Base-by-base conservation (phyloP, 2,113 vertebrate genomes). In the Myotis lucifugus region DNA sequence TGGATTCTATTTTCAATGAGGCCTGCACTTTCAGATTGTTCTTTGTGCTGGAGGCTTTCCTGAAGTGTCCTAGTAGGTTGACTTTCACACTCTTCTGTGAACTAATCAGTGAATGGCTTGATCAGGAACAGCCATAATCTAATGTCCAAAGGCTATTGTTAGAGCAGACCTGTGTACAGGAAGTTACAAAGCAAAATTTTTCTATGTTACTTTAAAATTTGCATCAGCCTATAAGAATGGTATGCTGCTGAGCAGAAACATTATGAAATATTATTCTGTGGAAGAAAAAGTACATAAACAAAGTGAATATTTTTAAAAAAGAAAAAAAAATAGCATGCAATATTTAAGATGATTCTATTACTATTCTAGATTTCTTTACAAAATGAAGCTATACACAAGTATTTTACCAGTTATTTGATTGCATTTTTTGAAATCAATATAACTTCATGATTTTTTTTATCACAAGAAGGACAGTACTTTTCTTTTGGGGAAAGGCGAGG, bases 131-230 rank as follows among this genome's bases (percentile, higher is more conserved):
- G 48, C 11, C 59, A 54, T 3, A 23, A 32, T 74, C 87, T 6
- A 10, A 78, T 91, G 70, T 54, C 81, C 72, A 14, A 32, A 29
- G 73, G 48, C 54, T 67, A 4, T 2, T 94, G 66, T 67, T 50
- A 23, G 54, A 79, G 87, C 4, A 64, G 72, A 88, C 69, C n/a
- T 93, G 27, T 73, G 61, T 9, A 4, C 72, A 91, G 50, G 78
- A 56, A 25, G 32, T 40, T 34, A 40, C 2, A 96, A 90, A 90
- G 17, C 77, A 0, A 14, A 4, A 9, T 21, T 52, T 50, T 66
- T 46, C 5, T 37, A 52, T 12, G n/a, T 91, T 82, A 88, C 0
- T 81, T 97, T 14, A 91, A 96, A 95, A 76, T 19, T 25, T 79
- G 0, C 10, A 64, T 93, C 91, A 21, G 25, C 27, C 69, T 34